Evolutionary conservation across 2,888 invertebrate species (phyloP).

Genomic region (Sthenelais limicola): DNA sequence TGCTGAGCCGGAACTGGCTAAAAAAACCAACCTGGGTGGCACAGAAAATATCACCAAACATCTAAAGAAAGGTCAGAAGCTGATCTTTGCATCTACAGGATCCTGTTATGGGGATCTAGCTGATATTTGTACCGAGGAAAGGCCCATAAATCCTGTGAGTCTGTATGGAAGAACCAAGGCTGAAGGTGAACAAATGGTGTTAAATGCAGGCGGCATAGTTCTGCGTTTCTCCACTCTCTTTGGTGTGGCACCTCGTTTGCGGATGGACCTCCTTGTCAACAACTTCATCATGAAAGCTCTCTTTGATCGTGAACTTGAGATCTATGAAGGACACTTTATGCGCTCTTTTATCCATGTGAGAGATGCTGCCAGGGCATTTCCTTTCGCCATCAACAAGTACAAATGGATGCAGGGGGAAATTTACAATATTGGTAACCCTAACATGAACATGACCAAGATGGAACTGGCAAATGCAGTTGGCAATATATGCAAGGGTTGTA

Average conservation of each 20-base stretch:
- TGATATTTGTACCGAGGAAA: constrained; percentile 69
- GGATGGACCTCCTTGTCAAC: constrained; percentile 71
- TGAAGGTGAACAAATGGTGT: constrained; percentile 63
- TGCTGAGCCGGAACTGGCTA: constrained; percentile 64
- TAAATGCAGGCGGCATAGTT: constrained; percentile 62
- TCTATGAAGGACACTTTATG: constrained; percentile 69
- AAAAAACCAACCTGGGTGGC: constrained; percentile 64
- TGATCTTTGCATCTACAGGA: constrained; percentile 70
- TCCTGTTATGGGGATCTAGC: constrained; percentile 71
- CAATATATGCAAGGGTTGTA: constrained; percentile 60
- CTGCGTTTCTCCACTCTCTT: constrained; percentile 70
- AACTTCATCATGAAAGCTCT: constrained; percentile 68
- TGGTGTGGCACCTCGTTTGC: constrained; percentile 69
- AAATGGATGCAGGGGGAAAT: constrained; percentile 65
- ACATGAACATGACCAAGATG: constrained; percentile 70
- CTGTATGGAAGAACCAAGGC: constrained; percentile 71
- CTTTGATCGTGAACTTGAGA: constrained; percentile 62
- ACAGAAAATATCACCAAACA: constrained; percentile 61
- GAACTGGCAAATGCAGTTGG: constrained; percentile 66
- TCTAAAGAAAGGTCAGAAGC: constrained; percentile 61
- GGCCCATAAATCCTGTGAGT: constrained; percentile 68
- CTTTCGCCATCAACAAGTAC: constrained; percentile 67
- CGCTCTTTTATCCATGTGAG: constrained; percentile 70
- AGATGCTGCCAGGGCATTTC: constrained; percentile 70
- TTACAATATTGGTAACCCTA: constrained; percentile 71